Evolutionary conservation across 2,888 invertebrate genomes (phyloP).

Genomic region (Hirtodrosophila trivittata): DNA sequence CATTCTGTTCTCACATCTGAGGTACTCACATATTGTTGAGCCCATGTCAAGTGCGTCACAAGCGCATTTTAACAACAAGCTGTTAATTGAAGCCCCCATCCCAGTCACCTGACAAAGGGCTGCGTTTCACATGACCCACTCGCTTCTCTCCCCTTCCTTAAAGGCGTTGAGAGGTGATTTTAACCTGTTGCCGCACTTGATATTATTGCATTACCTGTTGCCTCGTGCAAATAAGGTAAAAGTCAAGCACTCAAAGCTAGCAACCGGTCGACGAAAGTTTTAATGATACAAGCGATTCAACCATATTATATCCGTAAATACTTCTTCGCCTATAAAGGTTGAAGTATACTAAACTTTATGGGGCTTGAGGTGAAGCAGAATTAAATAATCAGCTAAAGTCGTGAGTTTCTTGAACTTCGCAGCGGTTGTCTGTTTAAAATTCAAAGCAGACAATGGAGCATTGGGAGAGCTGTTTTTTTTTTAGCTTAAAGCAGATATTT

Average conservation of each 20-base stretch:
- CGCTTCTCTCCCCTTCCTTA: not conserved
- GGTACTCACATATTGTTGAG: conserved; percentile 5
- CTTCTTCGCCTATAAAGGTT: not conserved
- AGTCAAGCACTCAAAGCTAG: conserved; percentile 33
- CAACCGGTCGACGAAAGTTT: conserved; percentile 43
- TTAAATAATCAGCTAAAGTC: conserved; percentile 52
- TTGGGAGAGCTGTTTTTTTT: conserved; percentile 11
- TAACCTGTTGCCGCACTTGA: conserved; percentile 45
- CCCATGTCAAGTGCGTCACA: conserved; percentile 28
- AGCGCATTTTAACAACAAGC: conserved; percentile 35
- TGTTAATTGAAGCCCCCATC: conserved; percentile 39
- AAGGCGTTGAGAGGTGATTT: conserved; percentile 1
- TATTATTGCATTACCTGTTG: conserved; percentile 35
- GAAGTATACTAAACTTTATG: not conserved
- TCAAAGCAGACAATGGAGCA: conserved; percentile 53
- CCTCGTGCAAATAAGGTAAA: conserved; percentile 36
- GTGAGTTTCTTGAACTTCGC: conserved; percentile 66
- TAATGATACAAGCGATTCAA: conserved; percentile 22
- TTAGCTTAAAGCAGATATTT: conserved; percentile 13
- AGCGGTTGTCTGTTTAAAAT: conserved; percentile 47
- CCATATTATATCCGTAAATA: not conserved
- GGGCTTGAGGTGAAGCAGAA: conserved; percentile 12
- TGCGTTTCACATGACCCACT: conserved; percentile 24
- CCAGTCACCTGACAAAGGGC: conserved; percentile 46
- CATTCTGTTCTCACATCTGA: not conserved